A percentile compares a stretch with the other conserved stretches of the same genome.
Conservation (phyloP, 2,113 vertebrate species). For the Galbula dea region DNA sequence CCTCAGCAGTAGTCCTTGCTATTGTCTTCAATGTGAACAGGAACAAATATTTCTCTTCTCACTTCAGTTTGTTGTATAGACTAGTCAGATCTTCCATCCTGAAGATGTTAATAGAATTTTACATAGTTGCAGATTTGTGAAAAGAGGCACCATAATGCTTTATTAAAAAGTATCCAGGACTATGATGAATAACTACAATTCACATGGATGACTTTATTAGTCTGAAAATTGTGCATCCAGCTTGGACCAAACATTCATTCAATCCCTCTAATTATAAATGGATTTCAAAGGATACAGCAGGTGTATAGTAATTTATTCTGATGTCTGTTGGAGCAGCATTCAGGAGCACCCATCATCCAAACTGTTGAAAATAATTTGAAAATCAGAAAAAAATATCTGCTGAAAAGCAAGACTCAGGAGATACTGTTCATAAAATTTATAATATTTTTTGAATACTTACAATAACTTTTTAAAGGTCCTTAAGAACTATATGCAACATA, state of each 20-base stretch:
- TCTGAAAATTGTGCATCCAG: not conserved
- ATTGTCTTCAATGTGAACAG: not conserved
- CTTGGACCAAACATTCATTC: not conserved
- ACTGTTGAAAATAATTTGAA: not conserved
- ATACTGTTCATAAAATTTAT: not conserved
- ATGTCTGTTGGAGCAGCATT: rapidly evolving
- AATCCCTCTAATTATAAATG: not conserved
- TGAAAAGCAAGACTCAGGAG: not conserved
- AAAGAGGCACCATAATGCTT: not conserved
- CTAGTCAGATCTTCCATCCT: not conserved
- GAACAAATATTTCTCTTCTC: not conserved
- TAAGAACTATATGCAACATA: not conserved
- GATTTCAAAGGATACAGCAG: not conserved
- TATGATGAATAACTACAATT: not conserved
- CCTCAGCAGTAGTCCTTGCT: not conserved
- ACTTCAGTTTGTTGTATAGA: not conserved
- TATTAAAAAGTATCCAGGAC: not conserved
- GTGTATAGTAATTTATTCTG: not conserved
- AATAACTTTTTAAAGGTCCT: not conserved
- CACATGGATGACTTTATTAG: not conserved
- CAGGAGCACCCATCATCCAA: not conserved
- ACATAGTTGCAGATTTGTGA: not conserved
- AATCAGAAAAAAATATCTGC: not conserved
- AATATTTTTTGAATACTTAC: not conserved
- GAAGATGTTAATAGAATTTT: not conserved